Evolutionary conservation across 2,888 invertebrate species (phyloP).

Genomic region (Portevinia maculata): DNA sequence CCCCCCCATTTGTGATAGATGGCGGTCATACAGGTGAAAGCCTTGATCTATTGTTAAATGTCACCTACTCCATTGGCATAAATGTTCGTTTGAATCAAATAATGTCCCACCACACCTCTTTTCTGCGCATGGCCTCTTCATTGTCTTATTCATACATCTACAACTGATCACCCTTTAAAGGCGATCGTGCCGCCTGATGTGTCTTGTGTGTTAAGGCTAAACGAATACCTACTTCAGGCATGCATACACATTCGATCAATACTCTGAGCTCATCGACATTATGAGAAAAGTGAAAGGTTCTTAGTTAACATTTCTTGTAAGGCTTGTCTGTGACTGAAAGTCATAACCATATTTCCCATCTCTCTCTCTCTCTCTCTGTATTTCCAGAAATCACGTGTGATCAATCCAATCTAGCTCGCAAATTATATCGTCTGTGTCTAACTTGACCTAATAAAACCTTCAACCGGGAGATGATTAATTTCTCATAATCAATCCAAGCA

Average conservation of each 20-base stretch:
- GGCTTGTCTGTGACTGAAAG: not conserved
- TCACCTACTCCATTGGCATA: too few species aligned
- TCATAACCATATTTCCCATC: not conserved
- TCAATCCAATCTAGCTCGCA: too few species aligned
- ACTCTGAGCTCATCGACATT: not conserved
- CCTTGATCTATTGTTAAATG: too few species aligned
- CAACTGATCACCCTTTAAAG: not conserved
- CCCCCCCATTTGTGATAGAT: too few species aligned
- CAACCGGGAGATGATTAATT: constrained; percentile 63
- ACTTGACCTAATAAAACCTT: constrained; percentile 68
- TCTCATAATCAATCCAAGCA: constrained; percentile 51
- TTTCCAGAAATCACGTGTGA: too few species aligned
- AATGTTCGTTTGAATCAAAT: too few species aligned
- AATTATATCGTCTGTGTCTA: constrained; percentile 3
- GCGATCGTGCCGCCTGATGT: not conserved
- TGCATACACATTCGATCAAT: not conserved
- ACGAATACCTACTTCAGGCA: not conserved
- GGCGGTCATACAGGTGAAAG: too few species aligned
- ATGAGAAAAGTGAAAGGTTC: not conserved
- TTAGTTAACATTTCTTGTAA: not conserved
- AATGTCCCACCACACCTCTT: too few species aligned
- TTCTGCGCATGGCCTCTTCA: not conserved
- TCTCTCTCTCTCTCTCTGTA: too few species aligned
- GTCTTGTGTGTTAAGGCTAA: not conserved
- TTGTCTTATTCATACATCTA: not conserved